Conservation (phyloP, 2,888 invertebrate species). For the Drosophila trichaetosa region DNA sequence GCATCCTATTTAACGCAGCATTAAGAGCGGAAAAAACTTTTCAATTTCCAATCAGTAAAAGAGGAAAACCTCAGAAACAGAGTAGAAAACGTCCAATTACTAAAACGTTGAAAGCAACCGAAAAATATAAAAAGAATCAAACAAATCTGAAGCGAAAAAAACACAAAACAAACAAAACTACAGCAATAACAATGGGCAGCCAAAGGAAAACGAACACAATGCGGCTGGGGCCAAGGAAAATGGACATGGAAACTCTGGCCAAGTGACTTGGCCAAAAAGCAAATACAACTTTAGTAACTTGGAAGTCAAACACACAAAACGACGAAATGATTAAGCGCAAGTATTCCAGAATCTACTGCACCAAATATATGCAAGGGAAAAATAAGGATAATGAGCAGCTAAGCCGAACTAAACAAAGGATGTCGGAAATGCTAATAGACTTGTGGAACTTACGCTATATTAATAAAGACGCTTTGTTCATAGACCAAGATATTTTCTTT, state of each 20-base stretch:
- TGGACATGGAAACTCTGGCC: constrained; percentile 39
- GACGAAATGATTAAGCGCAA: constrained; percentile 43
- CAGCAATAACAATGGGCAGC: constrained; percentile 44
- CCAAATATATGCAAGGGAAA: constrained; percentile 10
- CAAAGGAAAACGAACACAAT: constrained; percentile 40
- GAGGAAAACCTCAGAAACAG: constrained; percentile 14
- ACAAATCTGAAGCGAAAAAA: constrained; percentile 24
- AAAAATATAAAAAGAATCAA: constrained; percentile 24
- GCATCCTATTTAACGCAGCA: background rate
- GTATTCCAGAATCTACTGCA: constrained; percentile 20
- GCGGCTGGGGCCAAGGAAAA: constrained; percentile 20
- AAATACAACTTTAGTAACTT: constrained; percentile 38
- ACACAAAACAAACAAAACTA: constrained; percentile 21
- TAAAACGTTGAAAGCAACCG: constrained; percentile 39
- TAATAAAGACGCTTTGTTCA: constrained; percentile 20
- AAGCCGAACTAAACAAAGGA: constrained; percentile 21
- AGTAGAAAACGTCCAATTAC: constrained; percentile 45
- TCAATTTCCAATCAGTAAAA: constrained; percentile 45
- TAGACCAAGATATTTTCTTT: background rate
- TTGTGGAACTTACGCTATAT: constrained; percentile 8
- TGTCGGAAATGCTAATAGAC: constrained; percentile 23
- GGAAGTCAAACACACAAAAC: constrained; percentile 47
- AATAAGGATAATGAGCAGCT: constrained; percentile 21
- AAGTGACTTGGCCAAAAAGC: constrained; percentile 55
- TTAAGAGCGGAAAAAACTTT: background rate